Base-by-base conservation (phyloP, 2,113 vertebrate species). In the Aphyosemion australe region DNA sequence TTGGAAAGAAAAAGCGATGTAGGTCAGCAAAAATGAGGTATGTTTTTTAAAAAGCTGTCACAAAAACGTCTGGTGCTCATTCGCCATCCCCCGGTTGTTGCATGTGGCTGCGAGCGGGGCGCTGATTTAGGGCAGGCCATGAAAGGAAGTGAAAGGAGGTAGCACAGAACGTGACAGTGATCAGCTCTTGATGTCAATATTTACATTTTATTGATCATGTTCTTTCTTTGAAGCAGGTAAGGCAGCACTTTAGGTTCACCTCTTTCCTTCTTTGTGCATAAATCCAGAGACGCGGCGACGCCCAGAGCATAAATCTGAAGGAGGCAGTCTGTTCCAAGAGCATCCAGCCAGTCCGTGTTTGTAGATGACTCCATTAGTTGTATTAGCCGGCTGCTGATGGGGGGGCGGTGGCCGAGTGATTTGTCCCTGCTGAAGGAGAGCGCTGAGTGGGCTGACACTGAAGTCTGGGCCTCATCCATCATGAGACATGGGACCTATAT, bases 1-100 rank as follows among this genome's bases (percentile, higher is more conserved):
- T 88, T 91, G 84, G 83, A 79, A 74, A 74, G 72, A 78, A 87
- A 88, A 89, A 88, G 83, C 31, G 43, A 90, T 86, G 78, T 85
- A 82, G 75, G 85, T 78, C 84, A 84, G 82, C 84, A 85, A 78
- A 89, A 86, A 89, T 47, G 64, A 87, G 74, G 64, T 67, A 56
- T 87, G 78, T 80, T 79, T 85, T 66, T 39, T 20, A 26, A 26
- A 58, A 78, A 65, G 2, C 73, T 87, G 80, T 86, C 85, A 82
- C 66, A 76, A 79, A 64, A 45, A 54, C 59, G 68, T 72, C 55
- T 74, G 81, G 62, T 78, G 66, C 76, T 80, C 83, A 75, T 88
- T 84, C 82, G 82, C 70, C 74, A 84, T 74, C 70, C 62, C 62
- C 48, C 42, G 31, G 75, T 83, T 45, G 46, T 57, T 58, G 65